Conservation (phyloP, 92 coral and sea anemone genomes). For the Paragorgia papillata region DNA sequence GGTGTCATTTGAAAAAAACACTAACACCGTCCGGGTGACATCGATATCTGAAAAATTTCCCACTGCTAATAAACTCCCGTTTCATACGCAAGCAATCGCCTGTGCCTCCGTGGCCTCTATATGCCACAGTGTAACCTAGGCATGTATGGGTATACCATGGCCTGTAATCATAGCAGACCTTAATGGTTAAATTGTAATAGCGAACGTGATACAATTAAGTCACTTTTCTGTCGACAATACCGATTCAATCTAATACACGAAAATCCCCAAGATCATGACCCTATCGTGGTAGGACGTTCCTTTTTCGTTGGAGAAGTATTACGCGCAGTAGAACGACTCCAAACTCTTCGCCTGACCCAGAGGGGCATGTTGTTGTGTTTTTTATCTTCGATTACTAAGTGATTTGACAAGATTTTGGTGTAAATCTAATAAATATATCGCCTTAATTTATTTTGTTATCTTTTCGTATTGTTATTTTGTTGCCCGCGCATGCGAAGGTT, state of each 20-base stretch:
- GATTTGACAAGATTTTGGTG: not conserved
- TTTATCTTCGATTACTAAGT: not conserved
- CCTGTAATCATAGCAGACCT: constrained; percentile 19
- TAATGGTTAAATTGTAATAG: not conserved
- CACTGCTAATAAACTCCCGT: no score
- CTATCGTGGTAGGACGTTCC: not conserved
- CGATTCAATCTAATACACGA: not conserved
- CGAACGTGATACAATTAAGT: not conserved
- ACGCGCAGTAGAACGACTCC: no score
- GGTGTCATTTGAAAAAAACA: no score
- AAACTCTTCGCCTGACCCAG: no score
- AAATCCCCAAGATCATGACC: not conserved
- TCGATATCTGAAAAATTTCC: no score
- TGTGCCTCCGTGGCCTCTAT: no score
- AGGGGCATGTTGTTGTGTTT: no score
- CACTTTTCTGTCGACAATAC: constrained; percentile 21
- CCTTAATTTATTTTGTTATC: not conserved
- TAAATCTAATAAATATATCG: no score
- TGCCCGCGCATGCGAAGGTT: not conserved
- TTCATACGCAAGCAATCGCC: no score
- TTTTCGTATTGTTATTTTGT: constrained; percentile 16
- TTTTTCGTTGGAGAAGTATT: not conserved
- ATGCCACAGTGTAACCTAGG: no score
- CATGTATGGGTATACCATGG: no score
- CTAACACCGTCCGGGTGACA: no score